Evolutionary conservation across 1,140 invertebrate genomes (phyloP).

Genomic region (Zophobas morio): DNA sequence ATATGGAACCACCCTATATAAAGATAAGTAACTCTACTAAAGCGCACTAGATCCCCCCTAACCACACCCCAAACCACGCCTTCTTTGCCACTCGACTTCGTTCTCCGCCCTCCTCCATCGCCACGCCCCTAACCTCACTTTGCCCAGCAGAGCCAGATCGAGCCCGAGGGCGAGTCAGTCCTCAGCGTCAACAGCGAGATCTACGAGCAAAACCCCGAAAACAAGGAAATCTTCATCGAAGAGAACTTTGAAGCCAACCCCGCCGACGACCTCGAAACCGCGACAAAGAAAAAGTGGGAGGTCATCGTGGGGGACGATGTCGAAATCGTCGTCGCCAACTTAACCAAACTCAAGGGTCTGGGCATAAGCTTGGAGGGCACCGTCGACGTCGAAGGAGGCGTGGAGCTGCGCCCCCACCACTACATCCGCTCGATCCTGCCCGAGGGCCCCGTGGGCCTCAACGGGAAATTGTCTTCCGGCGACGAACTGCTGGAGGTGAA

Average conservation of each 20-base stretch:
- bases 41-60: no score
- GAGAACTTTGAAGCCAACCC: constrained; percentile 70
- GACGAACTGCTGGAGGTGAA: constrained; percentile 95
- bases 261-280: constrained; percentile 71
- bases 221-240: constrained; percentile 72
- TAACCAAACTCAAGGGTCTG: constrained; percentile 88
- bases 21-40: no score
- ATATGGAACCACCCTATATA: no score
- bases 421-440: constrained; percentile 89
- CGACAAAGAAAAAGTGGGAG: constrained; percentile 80
- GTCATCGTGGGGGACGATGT: constrained; percentile 79
- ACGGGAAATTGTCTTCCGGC: constrained; percentile 84
- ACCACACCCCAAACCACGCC: no score
- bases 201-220: constrained; percentile 72
- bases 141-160: constrained; percentile 66
- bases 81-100: no score
- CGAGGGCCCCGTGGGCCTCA: constrained; percentile 89
- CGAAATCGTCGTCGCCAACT: constrained; percentile 84
- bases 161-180: constrained; percentile 76
- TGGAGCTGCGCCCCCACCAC: constrained; percentile 87
- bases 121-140: no score
- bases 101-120: no score
- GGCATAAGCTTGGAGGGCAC: constrained; percentile 95
- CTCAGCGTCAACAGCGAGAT: constrained; percentile 73
- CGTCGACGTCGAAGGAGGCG: constrained; percentile 88